A percentile compares a stretch with the other conserved stretches of the same genome.
phyloP scores from a whole-genome alignment of 1,140 invertebrate genomes.

The Brachystomella parvula region DNA sequence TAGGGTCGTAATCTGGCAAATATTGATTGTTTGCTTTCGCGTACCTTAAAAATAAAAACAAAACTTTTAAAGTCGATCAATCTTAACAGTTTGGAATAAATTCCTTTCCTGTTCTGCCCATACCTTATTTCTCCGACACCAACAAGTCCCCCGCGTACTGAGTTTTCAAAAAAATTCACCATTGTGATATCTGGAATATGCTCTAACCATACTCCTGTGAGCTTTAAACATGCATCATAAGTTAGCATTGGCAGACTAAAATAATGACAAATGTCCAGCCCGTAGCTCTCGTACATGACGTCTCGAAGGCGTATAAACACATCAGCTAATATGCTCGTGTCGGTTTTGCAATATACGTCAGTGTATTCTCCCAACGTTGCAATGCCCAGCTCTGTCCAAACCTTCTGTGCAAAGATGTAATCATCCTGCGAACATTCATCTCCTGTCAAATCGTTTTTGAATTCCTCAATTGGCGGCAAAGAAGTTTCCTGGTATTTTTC shows the following conservation, averaged over 20 bases:
- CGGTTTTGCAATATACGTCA: conserved; percentile 37
- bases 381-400: conserved; percentile 38
- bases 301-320: conserved; percentile 39
- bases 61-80: no score
- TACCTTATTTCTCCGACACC: conserved; percentile 41
- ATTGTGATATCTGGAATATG: conserved; percentile 40
- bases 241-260: conserved; percentile 39
- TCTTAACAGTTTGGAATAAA: conserved; percentile 36
- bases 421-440: conserved; percentile 16
- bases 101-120: conserved; percentile 37
- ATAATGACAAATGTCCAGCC: conserved; percentile 38
- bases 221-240: conserved; percentile 38
- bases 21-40: conserved; percentile 33
- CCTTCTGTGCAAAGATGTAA: conserved; percentile 35
- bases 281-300: conserved; percentile 13
- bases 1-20: conserved; percentile 18
- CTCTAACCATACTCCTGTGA: conserved; percentile 28
- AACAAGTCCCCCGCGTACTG: conserved; percentile 37
- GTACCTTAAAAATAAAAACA: conserved; percentile 22
- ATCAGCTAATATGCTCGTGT: conserved; percentile 33
- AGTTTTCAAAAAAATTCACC: conserved; percentile 42
- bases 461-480: conserved; percentile 22
- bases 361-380: conserved; percentile 38
- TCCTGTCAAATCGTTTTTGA: conserved; percentile 21
- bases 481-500: conserved; percentile 32